These are phyloP conservation scores for Hybognathus amarus DNA, from an alignment of 2,797 vertebrate species.

Conservation along the genomic window DNA sequence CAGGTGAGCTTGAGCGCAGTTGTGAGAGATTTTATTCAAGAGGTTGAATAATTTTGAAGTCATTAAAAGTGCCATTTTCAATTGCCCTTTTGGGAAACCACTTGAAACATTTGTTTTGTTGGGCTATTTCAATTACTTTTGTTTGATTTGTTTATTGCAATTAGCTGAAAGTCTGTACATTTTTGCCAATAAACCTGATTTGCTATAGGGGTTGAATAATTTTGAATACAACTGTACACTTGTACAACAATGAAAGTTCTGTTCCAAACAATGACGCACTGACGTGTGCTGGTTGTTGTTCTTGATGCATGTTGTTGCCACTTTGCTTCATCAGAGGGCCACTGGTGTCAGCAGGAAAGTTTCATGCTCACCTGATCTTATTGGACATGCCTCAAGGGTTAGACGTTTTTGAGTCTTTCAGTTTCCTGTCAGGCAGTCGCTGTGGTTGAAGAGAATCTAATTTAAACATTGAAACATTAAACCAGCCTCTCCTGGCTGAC, in stretches of 20 bases:
- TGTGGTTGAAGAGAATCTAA: conserved; percentile 66
- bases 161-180: too few species aligned
- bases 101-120: too few species aligned
- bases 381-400: conserved; percentile 57
- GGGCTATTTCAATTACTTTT: too few species aligned
- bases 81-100: too few species aligned
- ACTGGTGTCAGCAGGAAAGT: conserved; percentile 47
- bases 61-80: too few species aligned
- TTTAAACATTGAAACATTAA: conserved; percentile 72
- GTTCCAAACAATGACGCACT: neutral
- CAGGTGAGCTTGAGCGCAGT: too few species aligned
- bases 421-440: conserved; percentile 59
- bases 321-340: conserved; percentile 35
- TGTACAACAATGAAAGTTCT: conserved; percentile 13
- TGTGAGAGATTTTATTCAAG: too few species aligned
- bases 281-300: neutral
- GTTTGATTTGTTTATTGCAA: too few species aligned
- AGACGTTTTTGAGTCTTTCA: conserved; percentile 61
- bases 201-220: too few species aligned
- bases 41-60: too few species aligned
- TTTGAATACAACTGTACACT: neutral
- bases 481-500: conserved; percentile 56
- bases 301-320: conserved; percentile 10
- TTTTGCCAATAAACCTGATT: too few species aligned
- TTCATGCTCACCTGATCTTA: conserved; percentile 53